These are phyloP conservation scores for Sphaerophoria taeniata DNA, from an alignment of 2,888 invertebrate species.

Conservation along the genomic window DNA sequence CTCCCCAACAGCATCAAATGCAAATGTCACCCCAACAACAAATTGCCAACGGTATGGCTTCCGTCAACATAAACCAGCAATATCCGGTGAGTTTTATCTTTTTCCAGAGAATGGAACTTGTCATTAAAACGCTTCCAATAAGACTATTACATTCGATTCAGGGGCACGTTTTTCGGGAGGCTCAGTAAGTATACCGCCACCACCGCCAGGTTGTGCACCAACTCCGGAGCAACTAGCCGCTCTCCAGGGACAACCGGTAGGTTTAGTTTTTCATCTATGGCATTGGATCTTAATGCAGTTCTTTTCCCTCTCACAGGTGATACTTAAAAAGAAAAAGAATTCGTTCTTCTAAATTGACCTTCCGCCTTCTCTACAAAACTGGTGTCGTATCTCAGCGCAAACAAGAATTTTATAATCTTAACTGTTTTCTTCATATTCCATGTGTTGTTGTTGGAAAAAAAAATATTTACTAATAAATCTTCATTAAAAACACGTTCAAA, in stretches of 20 bases:
- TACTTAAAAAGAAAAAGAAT: constrained; percentile 66
- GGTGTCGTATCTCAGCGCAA: constrained; percentile 41
- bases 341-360: constrained; percentile 63
- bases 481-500: not conserved
- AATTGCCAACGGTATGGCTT: constrained; percentile 37
- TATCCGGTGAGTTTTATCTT: constrained; percentile 15
- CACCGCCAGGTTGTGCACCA: constrained; percentile 81
- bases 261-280: constrained; percentile 42
- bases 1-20: constrained; percentile 56
- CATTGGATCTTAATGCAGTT: not conserved
- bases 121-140: too few species aligned
- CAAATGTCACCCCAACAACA: constrained; percentile 40
- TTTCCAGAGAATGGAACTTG: too few species aligned
- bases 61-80: constrained; percentile 41
- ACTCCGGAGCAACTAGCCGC: constrained; percentile 81
- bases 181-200: constrained; percentile 80
- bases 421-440: constrained; percentile 38
- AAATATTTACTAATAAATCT: constrained; percentile 4
- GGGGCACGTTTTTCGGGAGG: constrained; percentile 76
- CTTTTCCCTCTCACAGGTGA: constrained; percentile 46
- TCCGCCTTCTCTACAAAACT: not conserved
- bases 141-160: constrained; percentile 75
- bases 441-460: constrained; percentile 48
- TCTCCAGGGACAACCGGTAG: constrained; percentile 81
- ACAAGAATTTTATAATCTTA: constrained; percentile 40